A percentile compares a stretch with the other conserved stretches of the same genome.
Conservation (phyloP, 2,888 invertebrate species). For the Rhamnusium bicolor region DNA sequence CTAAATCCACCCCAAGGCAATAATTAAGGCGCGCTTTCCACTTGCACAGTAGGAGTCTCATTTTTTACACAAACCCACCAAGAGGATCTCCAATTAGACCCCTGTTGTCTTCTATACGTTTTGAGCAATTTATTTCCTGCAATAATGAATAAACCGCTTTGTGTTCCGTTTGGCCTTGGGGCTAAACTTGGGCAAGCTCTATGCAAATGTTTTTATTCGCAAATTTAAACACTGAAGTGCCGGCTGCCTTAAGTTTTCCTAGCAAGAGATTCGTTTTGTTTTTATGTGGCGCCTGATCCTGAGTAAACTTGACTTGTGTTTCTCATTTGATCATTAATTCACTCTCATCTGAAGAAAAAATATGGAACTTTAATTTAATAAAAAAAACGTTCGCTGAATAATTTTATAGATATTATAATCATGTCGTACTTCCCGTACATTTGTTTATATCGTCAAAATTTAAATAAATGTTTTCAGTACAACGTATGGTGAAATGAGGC, state of each 20-base stretch:
- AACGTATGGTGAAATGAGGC: no score
- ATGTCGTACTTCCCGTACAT: no score
- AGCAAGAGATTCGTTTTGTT: constrained; percentile 18
- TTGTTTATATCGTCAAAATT: no score
- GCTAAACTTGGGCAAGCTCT: constrained; percentile 46
- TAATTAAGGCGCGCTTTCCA: constrained; percentile 49
- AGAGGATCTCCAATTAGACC: constrained; percentile 53
- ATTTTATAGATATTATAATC: no score
- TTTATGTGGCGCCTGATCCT: background rate
- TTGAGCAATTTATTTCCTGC: constrained; percentile 46
- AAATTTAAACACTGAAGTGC: constrained; percentile 12
- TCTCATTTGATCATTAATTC: background rate
- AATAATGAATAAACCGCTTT: constrained; percentile 48
- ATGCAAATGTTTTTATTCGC: constrained; percentile 21
- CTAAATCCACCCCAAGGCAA: constrained; percentile 43
- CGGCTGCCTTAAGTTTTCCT: constrained; percentile 3
- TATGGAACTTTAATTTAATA: background rate
- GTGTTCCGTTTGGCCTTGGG: constrained; percentile 38
- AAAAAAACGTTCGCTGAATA: background rate
- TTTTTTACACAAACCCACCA: constrained; percentile 38
- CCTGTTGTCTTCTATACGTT: constrained; percentile 57
- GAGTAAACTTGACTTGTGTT: background rate
- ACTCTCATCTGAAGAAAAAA: background rate
- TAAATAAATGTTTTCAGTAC: no score
- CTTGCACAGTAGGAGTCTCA: constrained; percentile 35